Evolutionary conservation across 2,797 vertebrate genomes (phyloP), one percentile per base, ranked within the genome.

Genomic region (Glyptemys insculpta): DNA sequence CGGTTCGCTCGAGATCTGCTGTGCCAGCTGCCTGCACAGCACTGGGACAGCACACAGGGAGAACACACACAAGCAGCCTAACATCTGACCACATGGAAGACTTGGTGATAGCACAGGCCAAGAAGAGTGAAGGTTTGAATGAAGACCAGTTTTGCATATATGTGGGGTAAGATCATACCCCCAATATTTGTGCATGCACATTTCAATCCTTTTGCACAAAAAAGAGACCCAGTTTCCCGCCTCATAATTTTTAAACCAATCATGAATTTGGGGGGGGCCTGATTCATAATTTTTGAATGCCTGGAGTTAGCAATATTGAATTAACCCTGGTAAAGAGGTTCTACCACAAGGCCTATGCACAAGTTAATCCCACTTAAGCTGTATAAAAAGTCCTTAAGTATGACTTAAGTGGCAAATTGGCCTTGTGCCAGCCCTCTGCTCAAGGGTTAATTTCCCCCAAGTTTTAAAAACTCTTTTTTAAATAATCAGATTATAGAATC

Each of bases 361-460:
- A 78, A n/a, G 53, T 93, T 94, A 95, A 97, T 97, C 95, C 94
- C 7, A 1, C 81, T 85, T 96, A 96, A 96, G 87, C 87, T 12
- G 95, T 79, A 94, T 89, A 96, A 84, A 84, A 94, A 91, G 80
- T 80, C 83, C 92, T 96, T 95, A 94, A 92, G 90, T 84, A 23
- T 84, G 91, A 97, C 94, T 96, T 97, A 84, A 87, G 31, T 50
- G 90, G 72, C 27, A 76, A 95, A 82, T 94, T 96, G 89, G 52
- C 84, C 44, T n/a, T 86, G 49, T 47, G 12, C 14, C 34, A 37
- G 12, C 62, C 16, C 27, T 88, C 79, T 93, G 76, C 53, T 96
- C 10, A 5, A 50, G 56, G n/a, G 86, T 80, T 15, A 91, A 72
- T 56, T 84, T 87, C 2, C 86, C 62, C 47, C 53, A 3, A 8